Evolutionary conservation across 2,797 vertebrate genomes (phyloP), one percentile per base, ranked within the genome.

Genomic region (Paguma larvata): DNA sequence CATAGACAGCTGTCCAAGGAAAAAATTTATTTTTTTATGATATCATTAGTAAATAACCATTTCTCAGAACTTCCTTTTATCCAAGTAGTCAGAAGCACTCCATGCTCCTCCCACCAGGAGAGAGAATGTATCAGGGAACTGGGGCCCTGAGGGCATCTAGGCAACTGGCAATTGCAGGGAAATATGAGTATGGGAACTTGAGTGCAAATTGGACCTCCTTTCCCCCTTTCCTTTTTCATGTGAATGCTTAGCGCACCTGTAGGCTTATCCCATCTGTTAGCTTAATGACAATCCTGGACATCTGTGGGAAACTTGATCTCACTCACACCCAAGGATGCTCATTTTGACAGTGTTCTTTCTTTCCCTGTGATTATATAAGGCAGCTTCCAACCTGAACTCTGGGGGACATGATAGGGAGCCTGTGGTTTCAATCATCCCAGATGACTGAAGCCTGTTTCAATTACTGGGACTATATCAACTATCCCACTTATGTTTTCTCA

Each of bases 101-200:
- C 8, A 21, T 21, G 18, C n/a, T 32, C 30, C 23, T 15, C 12
- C 6, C 4, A 7, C 32, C 8, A 23, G 32, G 46, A 84, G 27
- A 51, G 27, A 73, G 9, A 41, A n/a, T 65, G 23, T 30, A 25
- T 12, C 19, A 19, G 0, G n/a, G 18, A 1, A 10, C 14, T 38
- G 14, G 5, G 32, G 10, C 34, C 18, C 34, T 77, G 32, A 21
- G 10, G 32, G 11, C 14, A 41, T 1, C 19, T 21, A 15, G 46
- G 23, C 25, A 59, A 6, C 87, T 83, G 38, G 67, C 14, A 48
- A 32, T 16, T n/a, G 21, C 14, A n/a, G 3, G 44, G 27, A 25
- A 5, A 5, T 1, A 8, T 38, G 14, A 6, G 16, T 14, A 1
- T 34, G 2, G 18, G 4, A 13, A 10, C 16, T 30, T n/a, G 46